A percentile compares a stretch with the other conserved stretches of the same genome.
Conservation (phyloP, 2,797 vertebrate genomes). For the Syngnathus acus region DNA sequence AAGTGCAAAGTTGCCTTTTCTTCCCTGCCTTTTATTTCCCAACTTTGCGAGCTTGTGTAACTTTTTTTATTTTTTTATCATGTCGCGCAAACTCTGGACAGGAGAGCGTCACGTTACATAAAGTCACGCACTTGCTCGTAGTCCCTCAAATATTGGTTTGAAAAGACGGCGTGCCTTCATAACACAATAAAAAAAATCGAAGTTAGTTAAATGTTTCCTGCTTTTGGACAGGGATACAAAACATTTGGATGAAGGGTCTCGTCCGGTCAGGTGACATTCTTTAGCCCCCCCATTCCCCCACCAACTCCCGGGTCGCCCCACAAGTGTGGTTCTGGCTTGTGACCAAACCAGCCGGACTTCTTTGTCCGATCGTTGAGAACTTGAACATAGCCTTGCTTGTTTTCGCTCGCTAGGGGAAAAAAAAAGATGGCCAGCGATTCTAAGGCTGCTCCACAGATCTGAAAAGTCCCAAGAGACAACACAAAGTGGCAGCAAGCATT, state of each 20-base stretch:
- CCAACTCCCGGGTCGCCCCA: constrained; percentile 23
- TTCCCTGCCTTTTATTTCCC: constrained; percentile 2
- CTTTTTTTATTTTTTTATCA: neutral
- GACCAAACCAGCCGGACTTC: constrained; percentile 16
- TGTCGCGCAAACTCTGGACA: no score
- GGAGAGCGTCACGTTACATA: neutral
- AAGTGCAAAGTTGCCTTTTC: neutral
- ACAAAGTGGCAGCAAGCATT: neutral
- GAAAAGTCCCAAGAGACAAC: constrained; percentile 6
- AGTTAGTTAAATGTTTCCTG: neutral
- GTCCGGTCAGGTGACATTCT: constrained; percentile 54
- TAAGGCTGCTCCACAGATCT: neutral
- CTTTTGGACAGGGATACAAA: constrained; percentile 6
- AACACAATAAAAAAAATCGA: neutral
- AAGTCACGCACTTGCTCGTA: neutral
- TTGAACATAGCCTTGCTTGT: constrained; percentile 18
- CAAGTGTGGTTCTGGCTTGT: constrained; percentile 30
- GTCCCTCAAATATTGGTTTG: neutral
- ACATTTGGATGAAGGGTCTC: neutral
- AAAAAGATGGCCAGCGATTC: neutral
- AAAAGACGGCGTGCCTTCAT: neutral
- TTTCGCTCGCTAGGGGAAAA: constrained; percentile 12
- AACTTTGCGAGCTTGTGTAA: neutral
- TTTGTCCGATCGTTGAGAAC: constrained; percentile 16
- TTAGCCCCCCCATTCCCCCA: constrained; percentile 28